Conservation (phyloP, 2,888 invertebrate genomes). For the Cyaniris semiargus region DNA sequence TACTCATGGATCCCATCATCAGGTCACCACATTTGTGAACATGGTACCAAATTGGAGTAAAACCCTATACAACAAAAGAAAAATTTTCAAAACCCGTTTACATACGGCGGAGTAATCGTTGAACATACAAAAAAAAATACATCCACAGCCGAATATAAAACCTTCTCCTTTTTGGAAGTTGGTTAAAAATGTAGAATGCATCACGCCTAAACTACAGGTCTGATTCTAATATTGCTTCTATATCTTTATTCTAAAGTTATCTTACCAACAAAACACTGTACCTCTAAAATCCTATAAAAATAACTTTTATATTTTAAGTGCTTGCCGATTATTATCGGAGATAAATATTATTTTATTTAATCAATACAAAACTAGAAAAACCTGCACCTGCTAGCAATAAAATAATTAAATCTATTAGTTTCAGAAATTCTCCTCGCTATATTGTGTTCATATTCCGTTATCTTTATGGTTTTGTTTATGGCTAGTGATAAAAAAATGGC, state of each 20-base stretch:
- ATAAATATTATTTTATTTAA: background rate
- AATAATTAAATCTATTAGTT: conserved; percentile 19
- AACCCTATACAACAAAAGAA: no score
- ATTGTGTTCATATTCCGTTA: conserved; percentile 4
- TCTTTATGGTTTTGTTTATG: conserved; percentile 28
- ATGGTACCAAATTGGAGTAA: no score
- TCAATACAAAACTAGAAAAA: background rate
- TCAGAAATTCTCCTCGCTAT: background rate
- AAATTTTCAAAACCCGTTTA: no score
- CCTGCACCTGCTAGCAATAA: background rate
- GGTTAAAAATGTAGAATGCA: no score
- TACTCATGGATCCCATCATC: no score
- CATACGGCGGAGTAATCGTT: no score
- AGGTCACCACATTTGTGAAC: no score
- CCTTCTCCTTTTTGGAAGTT: no score
- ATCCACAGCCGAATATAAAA: no score
- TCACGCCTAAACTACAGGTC: no score
- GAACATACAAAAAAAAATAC: no score
- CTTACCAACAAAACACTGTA: background rate
- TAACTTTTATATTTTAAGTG: background rate
- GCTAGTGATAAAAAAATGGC: background rate
- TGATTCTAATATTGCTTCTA: background rate
- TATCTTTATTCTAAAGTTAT: background rate
- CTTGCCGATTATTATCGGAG: background rate
- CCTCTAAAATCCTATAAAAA: background rate